phyloP scores from a whole-genome alignment of 1,140 invertebrate genomes.

The Heterodera schachtii region DNA sequence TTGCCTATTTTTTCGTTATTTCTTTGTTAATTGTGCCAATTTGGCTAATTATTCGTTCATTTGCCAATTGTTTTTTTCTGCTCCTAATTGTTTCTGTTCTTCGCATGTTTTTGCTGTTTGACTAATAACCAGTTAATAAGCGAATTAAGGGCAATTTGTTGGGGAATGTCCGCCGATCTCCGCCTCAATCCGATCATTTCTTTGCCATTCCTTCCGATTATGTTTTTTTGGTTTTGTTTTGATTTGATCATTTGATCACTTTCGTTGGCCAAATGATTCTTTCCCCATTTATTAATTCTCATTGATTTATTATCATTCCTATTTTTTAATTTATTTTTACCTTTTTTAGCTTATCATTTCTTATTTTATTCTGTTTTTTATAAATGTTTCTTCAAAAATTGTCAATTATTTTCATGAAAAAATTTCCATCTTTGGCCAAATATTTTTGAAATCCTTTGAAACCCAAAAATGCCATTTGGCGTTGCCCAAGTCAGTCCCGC shows the following conservation, averaged over 20 bases:
- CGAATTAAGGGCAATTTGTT: too few relatives aligned
- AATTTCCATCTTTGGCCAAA: background rate
- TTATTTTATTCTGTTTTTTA: too few relatives aligned
- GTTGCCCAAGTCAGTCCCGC: conserved; percentile 7
- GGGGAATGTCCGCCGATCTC: too few relatives aligned
- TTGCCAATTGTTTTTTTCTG: too few relatives aligned
- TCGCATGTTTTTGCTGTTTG: too few relatives aligned
- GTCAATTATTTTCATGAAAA: background rate
- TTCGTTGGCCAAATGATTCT: too few relatives aligned
- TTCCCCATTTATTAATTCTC: background rate
- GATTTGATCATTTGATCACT: too few relatives aligned
- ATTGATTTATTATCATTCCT: background rate
- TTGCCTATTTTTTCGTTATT: background rate
- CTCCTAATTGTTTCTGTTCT: too few relatives aligned
- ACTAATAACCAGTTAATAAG: too few relatives aligned
- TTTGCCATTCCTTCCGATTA: background rate
- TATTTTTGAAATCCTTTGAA: background rate
- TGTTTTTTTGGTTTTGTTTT: background rate
- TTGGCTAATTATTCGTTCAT: too few relatives aligned
- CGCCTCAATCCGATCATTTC: background rate
- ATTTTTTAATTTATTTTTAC: background rate
- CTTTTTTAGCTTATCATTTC: too few relatives aligned
- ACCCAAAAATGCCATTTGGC: conserved; percentile 6
- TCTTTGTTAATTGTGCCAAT: too few relatives aligned
- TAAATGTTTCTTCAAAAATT: background rate